phyloP scores from a whole-genome alignment of 2,888 invertebrate genomes.

The Drosophila niveifrons region DNA sequence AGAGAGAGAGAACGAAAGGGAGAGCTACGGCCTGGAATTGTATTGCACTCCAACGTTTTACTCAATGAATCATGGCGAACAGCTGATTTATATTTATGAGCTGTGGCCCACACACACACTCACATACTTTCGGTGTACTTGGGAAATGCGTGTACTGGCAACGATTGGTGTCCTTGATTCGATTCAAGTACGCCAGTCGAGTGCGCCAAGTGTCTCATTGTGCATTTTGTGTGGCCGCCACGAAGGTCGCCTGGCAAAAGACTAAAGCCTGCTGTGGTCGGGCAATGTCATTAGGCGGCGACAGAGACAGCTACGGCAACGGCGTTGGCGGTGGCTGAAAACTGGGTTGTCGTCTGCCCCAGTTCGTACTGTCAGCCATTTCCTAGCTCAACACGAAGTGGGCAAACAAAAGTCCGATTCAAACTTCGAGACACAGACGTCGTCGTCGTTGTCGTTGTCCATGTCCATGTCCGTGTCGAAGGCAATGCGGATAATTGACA shows the following conservation, averaged over 20 bases:
- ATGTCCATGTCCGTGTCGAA: background rate
- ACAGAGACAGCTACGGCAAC: background rate
- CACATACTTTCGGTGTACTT: conserved; percentile 6
- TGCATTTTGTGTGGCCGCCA: conserved; percentile 65
- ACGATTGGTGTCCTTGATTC: conserved; percentile 77
- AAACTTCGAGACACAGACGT: background rate
- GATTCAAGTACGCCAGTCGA: conserved; percentile 76
- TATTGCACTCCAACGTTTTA: conserved; percentile 60
- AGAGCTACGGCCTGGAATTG: conserved; percentile 24
- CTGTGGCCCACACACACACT: conserved; percentile 27
- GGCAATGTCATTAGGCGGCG: conserved; percentile 68
- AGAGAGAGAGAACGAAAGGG: background rate
- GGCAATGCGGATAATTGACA: conserved; percentile 65
- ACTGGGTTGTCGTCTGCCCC: conserved; percentile 12
- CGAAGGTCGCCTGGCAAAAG: conserved; percentile 58
- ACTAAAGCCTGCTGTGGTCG: conserved; percentile 27
- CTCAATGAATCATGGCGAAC: conserved; percentile 81
- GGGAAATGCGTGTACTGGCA: conserved; percentile 54
- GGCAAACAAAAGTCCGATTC: conserved; percentile 10
- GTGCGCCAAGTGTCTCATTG: conserved; percentile 79
- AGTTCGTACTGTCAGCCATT: conserved; percentile 9
- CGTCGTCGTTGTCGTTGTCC: background rate
- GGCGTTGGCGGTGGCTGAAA: background rate
- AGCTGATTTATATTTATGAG: conserved; percentile 80
- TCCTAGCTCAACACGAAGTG: conserved; percentile 7